Evolutionary conservation across 2,113 vertebrate genomes (phyloP).

Genomic region (Pandion haliaetus): DNA sequence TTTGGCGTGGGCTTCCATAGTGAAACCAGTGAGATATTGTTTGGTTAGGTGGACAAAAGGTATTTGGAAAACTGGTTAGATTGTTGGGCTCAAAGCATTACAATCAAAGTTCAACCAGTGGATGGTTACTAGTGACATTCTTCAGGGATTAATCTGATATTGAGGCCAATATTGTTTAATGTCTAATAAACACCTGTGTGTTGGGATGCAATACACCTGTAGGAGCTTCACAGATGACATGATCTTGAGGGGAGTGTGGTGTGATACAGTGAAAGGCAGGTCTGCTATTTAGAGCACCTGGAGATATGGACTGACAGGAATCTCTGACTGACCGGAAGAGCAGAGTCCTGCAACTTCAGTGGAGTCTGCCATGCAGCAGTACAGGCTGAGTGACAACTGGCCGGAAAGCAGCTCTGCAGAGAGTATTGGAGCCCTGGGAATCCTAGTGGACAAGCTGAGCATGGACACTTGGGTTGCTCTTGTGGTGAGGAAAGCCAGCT

Average conservation of each 20-base stretch:
- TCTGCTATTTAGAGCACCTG: background rate
- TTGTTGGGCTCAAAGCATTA: background rate
- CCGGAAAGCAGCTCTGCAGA: background rate
- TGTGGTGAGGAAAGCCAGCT: background rate
- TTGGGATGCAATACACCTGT: background rate
- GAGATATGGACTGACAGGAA: background rate
- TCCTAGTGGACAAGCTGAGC: background rate
- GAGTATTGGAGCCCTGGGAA: background rate
- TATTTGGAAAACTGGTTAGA: background rate
- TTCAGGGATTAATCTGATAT: background rate
- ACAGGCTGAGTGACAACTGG: background rate
- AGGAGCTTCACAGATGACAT: background rate
- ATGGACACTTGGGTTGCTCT: background rate
- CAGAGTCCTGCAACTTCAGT: background rate
- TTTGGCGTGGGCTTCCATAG: background rate
- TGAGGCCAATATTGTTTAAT: background rate
- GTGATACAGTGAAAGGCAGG: background rate
- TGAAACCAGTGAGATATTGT: background rate
- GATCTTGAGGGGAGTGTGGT: background rate
- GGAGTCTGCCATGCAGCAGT: background rate
- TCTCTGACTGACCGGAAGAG: too few relatives aligned
- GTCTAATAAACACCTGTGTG: background rate
- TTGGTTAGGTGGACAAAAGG: background rate
- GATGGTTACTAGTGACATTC: background rate
- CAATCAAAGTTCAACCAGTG: background rate